A percentile compares a stretch with the other conserved stretches of the same genome.
phyloP scores from a whole-genome alignment of 37 sponge, comb jelly and placozoan species.

The Chondrosia reniformis region DNA sequence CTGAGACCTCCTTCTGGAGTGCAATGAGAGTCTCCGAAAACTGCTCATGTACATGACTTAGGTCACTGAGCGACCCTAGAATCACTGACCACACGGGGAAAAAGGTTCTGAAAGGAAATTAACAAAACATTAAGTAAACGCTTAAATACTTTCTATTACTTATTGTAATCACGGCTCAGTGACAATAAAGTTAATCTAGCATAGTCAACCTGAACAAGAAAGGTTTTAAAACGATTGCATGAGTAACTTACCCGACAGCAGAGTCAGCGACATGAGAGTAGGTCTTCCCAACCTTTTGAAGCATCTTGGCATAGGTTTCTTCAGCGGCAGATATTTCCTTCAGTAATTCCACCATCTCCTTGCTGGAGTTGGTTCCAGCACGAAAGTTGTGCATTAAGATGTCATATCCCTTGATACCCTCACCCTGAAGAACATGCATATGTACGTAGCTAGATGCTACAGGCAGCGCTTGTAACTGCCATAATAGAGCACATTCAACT shows the following conservation, averaged over 20 bases:
- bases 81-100: slow-evolving; percentile 57
- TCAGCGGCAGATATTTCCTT: slow-evolving; percentile 55
- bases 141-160: neutral
- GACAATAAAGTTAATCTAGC: neutral
- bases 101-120: neutral
- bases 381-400: slow-evolving; percentile 56
- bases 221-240: too few species aligned
- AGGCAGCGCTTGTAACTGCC: too few species aligned
- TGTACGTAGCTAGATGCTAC: neutral
- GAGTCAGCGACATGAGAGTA: slow-evolving; percentile 20
- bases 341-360: slow-evolving; percentile 57
- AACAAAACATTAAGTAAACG: neutral
- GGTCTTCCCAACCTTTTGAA: slow-evolving; percentile 40
- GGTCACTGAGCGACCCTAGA: slow-evolving; percentile 37
- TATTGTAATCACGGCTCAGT: neutral
- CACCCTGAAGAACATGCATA: slow-evolving; percentile 22
- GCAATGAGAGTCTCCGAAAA: slow-evolving; percentile 53
- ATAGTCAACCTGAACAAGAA: neutral
- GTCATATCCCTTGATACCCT: slow-evolving; percentile 48
- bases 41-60: slow-evolving; percentile 30
- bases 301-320: slow-evolving; percentile 45
- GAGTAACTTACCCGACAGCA: slow-evolving; percentile 2
- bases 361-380: slow-evolving; percentile 36
- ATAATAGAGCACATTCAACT: too few species aligned
- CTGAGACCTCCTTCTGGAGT: slow-evolving; percentile 42